Conservation (phyloP, 2,113 vertebrate species). For the Oceanodroma tethys region DNA sequence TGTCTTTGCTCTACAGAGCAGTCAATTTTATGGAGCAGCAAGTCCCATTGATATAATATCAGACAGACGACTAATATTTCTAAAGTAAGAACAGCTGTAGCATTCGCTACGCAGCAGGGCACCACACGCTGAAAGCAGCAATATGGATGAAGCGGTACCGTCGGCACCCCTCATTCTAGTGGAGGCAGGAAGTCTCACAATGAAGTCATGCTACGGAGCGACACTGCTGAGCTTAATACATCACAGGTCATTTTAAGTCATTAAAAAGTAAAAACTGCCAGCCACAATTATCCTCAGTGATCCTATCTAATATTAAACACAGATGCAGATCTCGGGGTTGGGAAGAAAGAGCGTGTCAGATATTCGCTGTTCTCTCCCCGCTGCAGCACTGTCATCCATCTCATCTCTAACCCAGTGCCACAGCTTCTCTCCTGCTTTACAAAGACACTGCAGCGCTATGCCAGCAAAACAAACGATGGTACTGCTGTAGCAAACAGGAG, state of each 20-base stretch:
- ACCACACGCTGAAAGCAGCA: background rate
- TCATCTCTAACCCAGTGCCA: background rate
- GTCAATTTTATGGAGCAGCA: constrained; percentile 2
- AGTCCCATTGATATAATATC: background rate
- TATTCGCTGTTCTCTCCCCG: background rate
- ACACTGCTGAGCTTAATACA: background rate
- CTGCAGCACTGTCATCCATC: background rate
- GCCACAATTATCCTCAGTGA: background rate
- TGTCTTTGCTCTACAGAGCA: background rate
- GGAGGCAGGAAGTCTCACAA: background rate
- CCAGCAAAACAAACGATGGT: background rate
- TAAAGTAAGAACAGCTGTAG: background rate
- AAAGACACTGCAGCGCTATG: background rate
- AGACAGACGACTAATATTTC: background rate
- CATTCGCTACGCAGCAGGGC: background rate
- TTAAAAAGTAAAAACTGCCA: constrained; percentile 22
- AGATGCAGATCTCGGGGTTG: background rate
- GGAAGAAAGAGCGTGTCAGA: background rate
- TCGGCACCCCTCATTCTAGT: background rate
- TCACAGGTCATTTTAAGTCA: background rate
- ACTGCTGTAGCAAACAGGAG: background rate
- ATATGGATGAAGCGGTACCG: background rate
- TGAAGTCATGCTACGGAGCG: background rate
- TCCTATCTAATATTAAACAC: background rate
- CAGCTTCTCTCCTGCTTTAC: background rate